Evolutionary conservation across 2,113 vertebrate species (phyloP), one percentile per base, ranked within the genome.

Genomic region (Sylvilagus bachmani): DNA sequence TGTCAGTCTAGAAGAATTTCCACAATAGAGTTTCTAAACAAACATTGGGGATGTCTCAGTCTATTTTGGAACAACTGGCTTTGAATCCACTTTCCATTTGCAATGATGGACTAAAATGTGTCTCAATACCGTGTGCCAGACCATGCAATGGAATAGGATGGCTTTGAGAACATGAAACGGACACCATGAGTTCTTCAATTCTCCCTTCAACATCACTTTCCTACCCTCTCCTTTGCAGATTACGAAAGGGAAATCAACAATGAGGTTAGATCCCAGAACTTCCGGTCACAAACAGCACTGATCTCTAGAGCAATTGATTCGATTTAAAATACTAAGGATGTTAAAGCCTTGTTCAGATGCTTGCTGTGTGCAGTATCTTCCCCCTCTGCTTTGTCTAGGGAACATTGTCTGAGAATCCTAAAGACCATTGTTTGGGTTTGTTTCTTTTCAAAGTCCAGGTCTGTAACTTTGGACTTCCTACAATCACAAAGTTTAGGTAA

Each of bases 1-100:
- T 51, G 71, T 83, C 82, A 44, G 29, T 44, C 66, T 49, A 78
- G 74, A 92, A 84, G 3, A 24, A 36, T 77, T 87, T 93, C 96
- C 61, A 83, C 38, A 81, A 62, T 12, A 8, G 88, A 79, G 36
- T 75, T 92, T 85, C 49, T 86, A 81, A 66, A 61, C 7, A 92
- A 90, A 96, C 71, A 24, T 36, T 36, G 79, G 24, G 44, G 27
- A 71, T 75, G 89, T 88, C 67, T 71, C 64, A 83, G 58, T 75
- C 74, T 94, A 31, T 97, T 97, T 96, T 77, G 90, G 87, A 97
- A 81, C 73, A 71, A 24, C 67, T 95, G 93, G 89, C 89, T 96
- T 85, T 87, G 64, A 93, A 81, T 94, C 44, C 88, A 66, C 58
- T 92, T 93, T 92, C 31, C 75, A 24, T 22, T 97, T 81, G n/a